Evolutionary conservation across 2,888 invertebrate genomes (phyloP), one percentile per base, ranked within the genome.

Genomic region (Drosophila neotestacea): DNA sequence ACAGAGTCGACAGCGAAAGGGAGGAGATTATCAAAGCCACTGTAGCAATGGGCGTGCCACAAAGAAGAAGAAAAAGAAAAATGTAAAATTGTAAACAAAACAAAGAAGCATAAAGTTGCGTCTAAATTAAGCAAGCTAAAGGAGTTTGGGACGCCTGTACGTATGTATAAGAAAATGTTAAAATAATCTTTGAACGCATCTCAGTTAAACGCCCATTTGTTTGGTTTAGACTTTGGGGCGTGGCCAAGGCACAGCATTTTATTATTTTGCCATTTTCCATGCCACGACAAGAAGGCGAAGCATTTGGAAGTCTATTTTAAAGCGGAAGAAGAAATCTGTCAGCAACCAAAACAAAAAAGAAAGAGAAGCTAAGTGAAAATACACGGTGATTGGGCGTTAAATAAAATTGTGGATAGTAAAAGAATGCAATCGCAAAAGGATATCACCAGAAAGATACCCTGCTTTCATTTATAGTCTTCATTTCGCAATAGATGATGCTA

Each of bases 1-100:
- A 74, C 75, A 39, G 64, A 60, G 44, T 10, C 74, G 70, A 63
- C 87, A 86, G 56, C 73, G 58, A 84, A 81, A 61, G 68, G 80
- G 73, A 71, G 72, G 75, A 73, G 73, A 66, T 74, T 61, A 65
- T 64, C 65, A 71, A 65, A 64, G 51, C 44, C 32, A 39, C 61
- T 22, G 61, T 32, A 47, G 36, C 39, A 42, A 27, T 9, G 32
- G 80, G 70, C 59, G 85, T 70, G 65, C 46, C 55, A n/a, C 16
- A 38, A 46, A 38, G 10, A 32, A 54, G 22, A 42, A 34, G 10
- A 32, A 27, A 11, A 34, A 32, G n/a, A 42, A 22, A 9, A 44
- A 44, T 11, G 22, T 22, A 34, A 27, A 55, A 22, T 44, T 22
- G 34, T 16, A n/a, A 11, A 44, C 41, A 61, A 48, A 42, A 34